Conservation (phyloP, 2,113 vertebrate species). For the Myanophis thanlyinensis region DNA sequence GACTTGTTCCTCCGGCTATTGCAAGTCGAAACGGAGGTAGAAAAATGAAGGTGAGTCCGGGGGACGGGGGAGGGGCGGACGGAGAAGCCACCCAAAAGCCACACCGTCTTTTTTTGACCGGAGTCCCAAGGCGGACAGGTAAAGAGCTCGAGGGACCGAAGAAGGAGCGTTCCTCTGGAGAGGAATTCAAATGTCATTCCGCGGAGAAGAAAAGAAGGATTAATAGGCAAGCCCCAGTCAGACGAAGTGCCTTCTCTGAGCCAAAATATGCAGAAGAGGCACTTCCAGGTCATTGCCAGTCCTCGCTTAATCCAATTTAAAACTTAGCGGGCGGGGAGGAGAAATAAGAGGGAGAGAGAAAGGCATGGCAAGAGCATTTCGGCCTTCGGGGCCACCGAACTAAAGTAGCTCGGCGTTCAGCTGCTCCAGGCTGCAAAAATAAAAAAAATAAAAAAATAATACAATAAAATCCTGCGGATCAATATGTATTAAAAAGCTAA, state of each 20-base stretch:
- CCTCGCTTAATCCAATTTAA: conserved; percentile 46
- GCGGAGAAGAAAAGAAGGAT: background rate
- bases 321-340: conserved; percentile 61
- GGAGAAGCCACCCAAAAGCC: background rate
- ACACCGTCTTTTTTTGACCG: conserved; percentile 27
- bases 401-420: conserved; percentile 1
- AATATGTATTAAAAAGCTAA: conserved; percentile 27
- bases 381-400: conserved; percentile 12
- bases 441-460: no score
- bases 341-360: no score
- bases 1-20: conserved; percentile 55
- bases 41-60: conserved; percentile 69
- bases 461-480: no score
- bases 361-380: background rate
- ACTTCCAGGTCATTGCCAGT: conserved; percentile 56
- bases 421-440: background rate
- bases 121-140: background rate
- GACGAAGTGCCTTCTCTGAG: background rate
- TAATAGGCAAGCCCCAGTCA: background rate
- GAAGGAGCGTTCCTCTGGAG: background rate
- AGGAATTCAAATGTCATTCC: background rate
- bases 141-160: background rate
- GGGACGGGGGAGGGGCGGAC: conserved; percentile 38
- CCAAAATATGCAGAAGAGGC: conserved; percentile 2
- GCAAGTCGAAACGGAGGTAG: conserved; percentile 63